These are phyloP conservation scores for Dyspetes luteomarginatus DNA, from an alignment of 2,888 invertebrate species.

Conservation along the genomic window DNA sequence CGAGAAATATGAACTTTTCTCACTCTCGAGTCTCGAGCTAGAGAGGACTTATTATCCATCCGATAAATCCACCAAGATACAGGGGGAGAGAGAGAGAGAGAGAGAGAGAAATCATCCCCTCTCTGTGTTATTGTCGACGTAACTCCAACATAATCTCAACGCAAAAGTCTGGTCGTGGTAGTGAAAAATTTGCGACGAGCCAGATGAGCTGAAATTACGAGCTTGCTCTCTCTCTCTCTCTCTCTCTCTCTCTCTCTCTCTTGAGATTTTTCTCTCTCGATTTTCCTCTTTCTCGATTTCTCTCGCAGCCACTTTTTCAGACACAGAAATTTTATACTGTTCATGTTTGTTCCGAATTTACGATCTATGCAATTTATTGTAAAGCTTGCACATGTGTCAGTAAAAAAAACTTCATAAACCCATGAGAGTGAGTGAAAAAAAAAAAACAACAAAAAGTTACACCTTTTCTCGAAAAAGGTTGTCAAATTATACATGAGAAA, in stretches of 20 bases:
- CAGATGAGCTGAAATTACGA: neutral
- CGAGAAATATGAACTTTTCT: slow-evolving; percentile 36
- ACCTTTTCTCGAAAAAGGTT: no score
- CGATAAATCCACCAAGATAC: slow-evolving; percentile 17
- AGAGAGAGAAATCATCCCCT: neutral
- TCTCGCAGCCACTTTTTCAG: neutral
- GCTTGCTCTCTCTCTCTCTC: neutral
- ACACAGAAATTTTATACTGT: neutral
- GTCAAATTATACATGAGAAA: no score
- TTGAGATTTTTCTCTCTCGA: neutral
- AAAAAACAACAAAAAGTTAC: no score
- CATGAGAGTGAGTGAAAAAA: neutral
- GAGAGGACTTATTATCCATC: no score
- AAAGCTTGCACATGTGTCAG: neutral
- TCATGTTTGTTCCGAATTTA: slow-evolving; percentile 24
- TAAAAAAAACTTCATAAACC: neutral
- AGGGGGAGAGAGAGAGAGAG: neutral
- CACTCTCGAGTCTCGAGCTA: neutral
- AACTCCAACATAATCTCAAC: neutral
- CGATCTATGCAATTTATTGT: slow-evolving; percentile 21
- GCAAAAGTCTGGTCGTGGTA: no score
- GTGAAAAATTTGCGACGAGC: neutral
- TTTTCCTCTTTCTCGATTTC: neutral
- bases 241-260: neutral
- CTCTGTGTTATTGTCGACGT: slow-evolving; percentile 7